phyloP scores from a whole-genome alignment of 2,888 invertebrate species.

The Tiliacea citrago region DNA sequence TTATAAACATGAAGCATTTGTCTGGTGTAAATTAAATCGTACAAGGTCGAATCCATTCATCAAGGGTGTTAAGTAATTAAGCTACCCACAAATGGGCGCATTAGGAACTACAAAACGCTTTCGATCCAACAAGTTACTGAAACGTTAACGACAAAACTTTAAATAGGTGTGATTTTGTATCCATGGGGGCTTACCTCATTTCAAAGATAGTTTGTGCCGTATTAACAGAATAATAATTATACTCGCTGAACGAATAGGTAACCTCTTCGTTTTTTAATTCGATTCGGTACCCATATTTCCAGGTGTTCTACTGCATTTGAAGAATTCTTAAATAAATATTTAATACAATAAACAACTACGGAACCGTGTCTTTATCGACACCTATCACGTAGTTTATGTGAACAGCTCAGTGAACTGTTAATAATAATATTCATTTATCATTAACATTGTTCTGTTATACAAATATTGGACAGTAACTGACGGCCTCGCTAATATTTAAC shows the following conservation, averaged over 20 bases:
- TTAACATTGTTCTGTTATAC: constrained; percentile 13
- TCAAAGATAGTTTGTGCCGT: background rate
- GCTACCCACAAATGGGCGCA: constrained; percentile 32
- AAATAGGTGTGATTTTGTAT: constrained; percentile 28
- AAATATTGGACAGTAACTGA: constrained; percentile 25
- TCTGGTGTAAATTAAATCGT: constrained; percentile 10
- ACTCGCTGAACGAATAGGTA: background rate
- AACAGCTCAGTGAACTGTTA: constrained; percentile 36
- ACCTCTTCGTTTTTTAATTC: background rate
- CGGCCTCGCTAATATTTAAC: constrained; percentile 35
- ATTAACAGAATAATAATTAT: background rate
- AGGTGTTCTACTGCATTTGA: no score
- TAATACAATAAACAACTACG: background rate
- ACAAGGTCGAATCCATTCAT: constrained; percentile 35
- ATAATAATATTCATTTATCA: constrained; percentile 37
- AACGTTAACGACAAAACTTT: constrained; percentile 33
- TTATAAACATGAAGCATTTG: constrained; percentile 3
- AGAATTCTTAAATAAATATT: background rate
- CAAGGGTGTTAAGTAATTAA: constrained; percentile 49
- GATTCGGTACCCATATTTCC: no score
- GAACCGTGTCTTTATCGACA: constrained; percentile 1
- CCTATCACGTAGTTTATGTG: constrained; percentile 5
- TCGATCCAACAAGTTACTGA: constrained; percentile 22
- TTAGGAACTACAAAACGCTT: constrained; percentile 34
- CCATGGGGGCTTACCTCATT: background rate